phyloP scores from a whole-genome alignment of 1,140 invertebrate genomes.

The Drosophila pachea region DNA sequence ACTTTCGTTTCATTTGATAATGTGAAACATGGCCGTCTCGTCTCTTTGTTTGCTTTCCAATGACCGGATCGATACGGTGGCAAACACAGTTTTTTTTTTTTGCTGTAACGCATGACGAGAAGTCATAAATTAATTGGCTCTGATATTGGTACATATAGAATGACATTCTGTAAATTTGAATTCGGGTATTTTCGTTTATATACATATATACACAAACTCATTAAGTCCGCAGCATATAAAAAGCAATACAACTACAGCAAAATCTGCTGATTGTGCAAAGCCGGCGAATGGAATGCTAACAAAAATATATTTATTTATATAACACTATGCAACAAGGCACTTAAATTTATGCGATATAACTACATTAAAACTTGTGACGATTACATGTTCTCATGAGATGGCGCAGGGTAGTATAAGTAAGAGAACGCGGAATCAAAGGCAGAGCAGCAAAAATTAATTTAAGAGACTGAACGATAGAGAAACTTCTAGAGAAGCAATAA shows the following conservation, averaged over 20 bases:
- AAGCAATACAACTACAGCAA: background rate
- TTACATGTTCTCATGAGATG: background rate
- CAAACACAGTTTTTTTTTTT: background rate
- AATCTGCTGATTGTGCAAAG: conserved; percentile 16
- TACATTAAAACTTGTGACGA: background rate
- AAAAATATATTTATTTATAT: background rate
- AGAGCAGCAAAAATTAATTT: background rate
- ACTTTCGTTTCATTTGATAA: conserved; percentile 9
- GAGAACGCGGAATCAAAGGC: background rate
- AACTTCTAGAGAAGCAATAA: background rate
- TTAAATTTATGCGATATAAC: background rate
- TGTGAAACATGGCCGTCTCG: too few relatives aligned
- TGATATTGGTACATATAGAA: background rate
- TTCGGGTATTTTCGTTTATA: background rate
- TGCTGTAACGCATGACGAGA: conserved; percentile 6
- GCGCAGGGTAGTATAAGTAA: background rate
- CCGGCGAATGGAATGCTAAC: background rate
- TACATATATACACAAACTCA: background rate
- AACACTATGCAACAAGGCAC: conserved; percentile 17
- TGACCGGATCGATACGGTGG: background rate
- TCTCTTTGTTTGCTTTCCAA: background rate
- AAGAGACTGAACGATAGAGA: background rate
- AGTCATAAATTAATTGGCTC: background rate
- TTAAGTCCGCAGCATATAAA: background rate
- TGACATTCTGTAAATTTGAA: background rate